Base-by-base conservation (phyloP, 2,113 vertebrate genomes). In the Prunella himalayana region DNA sequence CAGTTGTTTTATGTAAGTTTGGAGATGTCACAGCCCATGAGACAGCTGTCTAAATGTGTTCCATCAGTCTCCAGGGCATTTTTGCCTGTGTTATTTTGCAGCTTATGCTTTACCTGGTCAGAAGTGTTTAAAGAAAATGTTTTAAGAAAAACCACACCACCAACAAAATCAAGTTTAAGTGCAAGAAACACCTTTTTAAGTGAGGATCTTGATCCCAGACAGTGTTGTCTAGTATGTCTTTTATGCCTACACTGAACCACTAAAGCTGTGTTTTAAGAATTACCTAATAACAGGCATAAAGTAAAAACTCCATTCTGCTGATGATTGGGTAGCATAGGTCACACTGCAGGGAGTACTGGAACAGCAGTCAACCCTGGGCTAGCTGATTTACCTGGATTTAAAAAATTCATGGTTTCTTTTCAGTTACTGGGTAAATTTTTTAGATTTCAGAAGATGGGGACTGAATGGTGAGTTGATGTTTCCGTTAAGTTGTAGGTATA, bases 101-200 rank as follows among this genome's bases (percentile, higher is more conserved):
- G 12, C 63, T 91, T 30, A 69, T 86, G 12, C 14, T 50, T 9
- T 88, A 16, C 27, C 16, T 81, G 27, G 5, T 70, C 44, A 63
- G 47, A 68, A 82, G 13, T 5, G 8, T 71, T 84, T 30, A 53
- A 65, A 83, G 53, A 72, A 82, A 75, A 56, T 14, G 8, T 21
- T 53, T 65, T 56, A 65, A 30, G 20, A 41, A 69, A 49, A 86
- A 25, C 0, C 3, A 24, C 8, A 42, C 3, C 19, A 42, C 16
- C 4, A 24, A 25, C 22, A 41, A 37, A 83, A 61, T 28, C 25
- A 57, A 15, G 37, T 61, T 61, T 60, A 80, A 80, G 15, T 45
- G 33, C 2, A 2, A 66, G 64, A 73, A 83, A 30, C 3, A 1
- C 22, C 22, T 30, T 0, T 37, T 1, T 57, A 45, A 70, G 11